Evolutionary conservation across 2,888 invertebrate species (phyloP), one percentile per base, ranked within the genome.

Genomic region (Hoplodrina ambigua): DNA sequence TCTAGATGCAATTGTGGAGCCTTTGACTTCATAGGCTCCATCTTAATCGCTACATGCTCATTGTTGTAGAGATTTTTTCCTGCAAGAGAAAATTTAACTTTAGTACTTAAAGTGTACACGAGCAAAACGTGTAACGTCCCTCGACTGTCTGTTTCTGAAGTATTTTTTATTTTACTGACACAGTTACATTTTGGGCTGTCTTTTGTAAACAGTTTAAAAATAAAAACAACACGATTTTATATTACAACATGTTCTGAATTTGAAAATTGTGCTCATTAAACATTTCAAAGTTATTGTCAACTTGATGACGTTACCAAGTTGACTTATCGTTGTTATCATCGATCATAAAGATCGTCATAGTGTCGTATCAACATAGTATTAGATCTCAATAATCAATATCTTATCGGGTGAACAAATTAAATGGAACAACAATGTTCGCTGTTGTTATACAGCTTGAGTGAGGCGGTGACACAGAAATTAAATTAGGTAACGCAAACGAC

Each of bases 1-100:
- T 99, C 99, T 97, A 99, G 97, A 96, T 99, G 99, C 93, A 99
- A 97, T 97, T 99, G 99, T 82, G 99, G 99, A 92, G 99, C 99
- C 97, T 99, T 99, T 89, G 99, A 99, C 97, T 99, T 99, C 99
- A 99, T 99, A 90, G 99, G 99, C 97, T 99, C 99, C 99, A 99
- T 98, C 97, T 99, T 99, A 96, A 99, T 99, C 95, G 99, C 99
- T 96, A 99, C 99, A 97, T 99, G 99, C 97, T 99, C 99, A 97
- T 99, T 99, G 97, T 99, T 99, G 97, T 99, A 99, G 92, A 99
- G 97, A 97, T 99, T 99, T 97, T 99, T 99, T 88, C 99, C 99
- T 98, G 97, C 64, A 97, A 97, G 91, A 94, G 92, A 95, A 92
- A 82, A 63, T 37, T 46, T 17, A 11, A 69, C 59, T 80, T 65